Conservation (phyloP, 2,888 invertebrate species). For the Aradus depressus region DNA sequence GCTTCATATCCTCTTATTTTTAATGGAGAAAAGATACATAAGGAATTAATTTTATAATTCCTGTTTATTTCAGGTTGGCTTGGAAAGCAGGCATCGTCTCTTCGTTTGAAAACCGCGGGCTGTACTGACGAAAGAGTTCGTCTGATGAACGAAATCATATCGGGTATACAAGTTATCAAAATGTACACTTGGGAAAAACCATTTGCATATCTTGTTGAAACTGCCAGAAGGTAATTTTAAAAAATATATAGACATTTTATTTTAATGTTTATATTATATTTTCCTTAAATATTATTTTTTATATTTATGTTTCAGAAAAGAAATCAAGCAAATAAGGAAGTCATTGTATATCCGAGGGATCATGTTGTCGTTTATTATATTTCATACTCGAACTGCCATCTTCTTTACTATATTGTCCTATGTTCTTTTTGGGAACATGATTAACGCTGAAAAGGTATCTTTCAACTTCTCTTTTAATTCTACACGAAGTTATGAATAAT, state of each 20-base stretch:
- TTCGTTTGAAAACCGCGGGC: slow-evolving; percentile 66
- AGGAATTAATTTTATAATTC: too few relatives aligned
- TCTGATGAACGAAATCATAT: slow-evolving; percentile 81
- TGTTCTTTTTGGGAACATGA: slow-evolving; percentile 49
- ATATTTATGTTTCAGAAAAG: slow-evolving; percentile 48
- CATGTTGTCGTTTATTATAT: slow-evolving; percentile 64
- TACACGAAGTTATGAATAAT: too few relatives aligned
- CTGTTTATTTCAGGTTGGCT: slow-evolving; percentile 38
- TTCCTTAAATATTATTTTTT: too few relatives aligned
- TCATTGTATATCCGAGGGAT: slow-evolving; percentile 57
- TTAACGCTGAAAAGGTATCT: slow-evolving; percentile 61
- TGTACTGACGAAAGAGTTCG: slow-evolving; percentile 82
- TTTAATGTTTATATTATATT: background rate
- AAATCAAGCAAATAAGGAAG: slow-evolving; percentile 57
- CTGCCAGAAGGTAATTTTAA: slow-evolving; percentile 63
- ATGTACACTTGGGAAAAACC: slow-evolving; percentile 88
- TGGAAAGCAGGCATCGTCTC: slow-evolving; percentile 63
- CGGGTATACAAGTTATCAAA: slow-evolving; percentile 78
- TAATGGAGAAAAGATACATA: too few relatives aligned
- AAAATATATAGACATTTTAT: background rate
- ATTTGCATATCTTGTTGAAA: slow-evolving; percentile 59
- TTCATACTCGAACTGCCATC: slow-evolving; percentile 67
- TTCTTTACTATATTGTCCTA: slow-evolving; percentile 62
- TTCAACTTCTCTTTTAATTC: too few relatives aligned
- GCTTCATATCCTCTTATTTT: too few relatives aligned